These are phyloP conservation scores for Pocillopora damicornis DNA, from an alignment of 64 coral and sea anemone genomes.

Conservation along the genomic window DNA sequence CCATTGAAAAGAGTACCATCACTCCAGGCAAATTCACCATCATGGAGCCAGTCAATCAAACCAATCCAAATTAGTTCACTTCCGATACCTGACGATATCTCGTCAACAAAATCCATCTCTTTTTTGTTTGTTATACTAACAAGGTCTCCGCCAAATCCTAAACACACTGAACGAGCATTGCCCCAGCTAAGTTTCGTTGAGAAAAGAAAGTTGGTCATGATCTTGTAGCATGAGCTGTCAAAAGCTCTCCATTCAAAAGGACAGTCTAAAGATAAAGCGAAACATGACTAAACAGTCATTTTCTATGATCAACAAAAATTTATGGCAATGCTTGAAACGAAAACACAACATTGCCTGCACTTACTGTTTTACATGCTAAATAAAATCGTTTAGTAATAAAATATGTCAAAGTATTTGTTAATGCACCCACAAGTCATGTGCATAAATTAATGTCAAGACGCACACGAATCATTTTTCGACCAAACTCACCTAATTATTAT, in stretches of 20 bases:
- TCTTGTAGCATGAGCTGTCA: slow-evolving; percentile 9
- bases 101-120: not conserved
- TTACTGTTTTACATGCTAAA: no score
- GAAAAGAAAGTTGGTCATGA: not conserved
- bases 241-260: not conserved
- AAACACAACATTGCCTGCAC: no score
- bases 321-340: no score
- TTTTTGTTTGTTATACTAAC: not conserved
- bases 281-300: no score
- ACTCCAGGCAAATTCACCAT: not conserved
- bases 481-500: no score
- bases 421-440: no score
- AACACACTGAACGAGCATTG: not conserved
- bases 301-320: no score
- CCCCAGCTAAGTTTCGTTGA: not conserved
- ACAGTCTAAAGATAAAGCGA: not conserved
- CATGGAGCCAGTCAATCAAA: not conserved
- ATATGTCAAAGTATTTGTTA: no score
- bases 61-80: not conserved
- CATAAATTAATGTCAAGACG: no score
- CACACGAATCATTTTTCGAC: no score
- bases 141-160: not conserved
- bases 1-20: not conserved
- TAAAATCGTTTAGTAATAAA: no score
- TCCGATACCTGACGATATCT: no score